Evolutionary conservation across 2,113 vertebrate species (phyloP).

Genomic region (Pomatostomus ruficeps): DNA sequence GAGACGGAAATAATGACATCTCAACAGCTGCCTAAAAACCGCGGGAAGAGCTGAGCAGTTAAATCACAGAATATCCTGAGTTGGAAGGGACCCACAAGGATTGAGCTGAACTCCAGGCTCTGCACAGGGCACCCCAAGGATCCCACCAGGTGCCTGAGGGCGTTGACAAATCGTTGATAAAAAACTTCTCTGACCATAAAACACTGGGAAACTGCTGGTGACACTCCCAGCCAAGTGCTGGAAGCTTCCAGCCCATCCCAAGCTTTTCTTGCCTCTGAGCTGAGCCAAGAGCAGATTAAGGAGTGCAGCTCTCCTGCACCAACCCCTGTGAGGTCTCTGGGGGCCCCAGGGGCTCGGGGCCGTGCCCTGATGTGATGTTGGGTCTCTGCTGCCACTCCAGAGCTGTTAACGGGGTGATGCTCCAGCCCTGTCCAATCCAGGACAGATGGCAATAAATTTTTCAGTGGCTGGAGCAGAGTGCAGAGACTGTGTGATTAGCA

Average conservation of each 20-base stretch:
- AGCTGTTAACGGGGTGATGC: background rate
- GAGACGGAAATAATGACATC: background rate
- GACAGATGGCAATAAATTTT: conserved; percentile 47
- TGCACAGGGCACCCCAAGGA: background rate
- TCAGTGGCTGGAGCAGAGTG: conserved; percentile 20
- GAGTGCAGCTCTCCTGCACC: background rate
- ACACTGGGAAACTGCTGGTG: background rate
- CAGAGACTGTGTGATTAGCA: conserved; percentile 53
- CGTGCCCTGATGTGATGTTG: fast-evolving
- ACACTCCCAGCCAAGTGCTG: background rate
- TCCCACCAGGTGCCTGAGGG: background rate
- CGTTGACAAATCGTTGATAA: background rate
- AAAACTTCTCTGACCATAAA: background rate
- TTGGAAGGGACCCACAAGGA: background rate
- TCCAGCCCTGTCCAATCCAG: background rate
- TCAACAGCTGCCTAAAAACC: background rate
- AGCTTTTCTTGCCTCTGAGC: background rate
- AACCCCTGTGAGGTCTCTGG: fast-evolving
- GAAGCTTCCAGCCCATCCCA: background rate
- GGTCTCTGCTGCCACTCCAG: background rate
- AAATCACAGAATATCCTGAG: background rate
- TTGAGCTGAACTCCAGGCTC: background rate
- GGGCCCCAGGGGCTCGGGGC: fast-evolving
- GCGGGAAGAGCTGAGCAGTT: background rate
- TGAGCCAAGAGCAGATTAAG: background rate